These are phyloP conservation scores for Cirrhinus mrigala DNA, from an alignment of 2,797 vertebrate species.

Conservation along the genomic window DNA sequence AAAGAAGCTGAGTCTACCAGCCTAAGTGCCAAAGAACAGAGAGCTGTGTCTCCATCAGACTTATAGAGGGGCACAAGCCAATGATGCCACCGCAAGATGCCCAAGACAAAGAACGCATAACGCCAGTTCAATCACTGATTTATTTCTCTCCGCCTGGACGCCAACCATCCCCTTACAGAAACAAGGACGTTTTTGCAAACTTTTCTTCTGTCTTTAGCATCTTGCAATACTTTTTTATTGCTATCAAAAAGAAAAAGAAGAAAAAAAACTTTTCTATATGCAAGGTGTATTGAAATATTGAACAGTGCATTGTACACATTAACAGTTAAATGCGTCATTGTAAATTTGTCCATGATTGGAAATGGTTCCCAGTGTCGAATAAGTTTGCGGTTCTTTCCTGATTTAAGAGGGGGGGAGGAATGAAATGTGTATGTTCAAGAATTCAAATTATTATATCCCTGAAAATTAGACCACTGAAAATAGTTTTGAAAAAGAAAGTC, in stretches of 20 bases:
- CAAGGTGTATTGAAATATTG: constrained; percentile 79
- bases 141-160: constrained; percentile 54
- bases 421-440: constrained; percentile 4
- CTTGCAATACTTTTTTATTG: constrained; percentile 94
- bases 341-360: constrained; percentile 70
- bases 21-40: constrained; percentile 84
- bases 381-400: constrained; percentile 22
- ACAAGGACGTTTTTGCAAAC: constrained; percentile 75
- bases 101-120: constrained; percentile 81
- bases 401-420: not conserved
- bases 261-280: constrained; percentile 82
- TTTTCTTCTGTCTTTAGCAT: constrained; percentile 93
- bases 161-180: constrained; percentile 84
- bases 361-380: constrained; percentile 70
- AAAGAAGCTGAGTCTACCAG: constrained; percentile 99
- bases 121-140: constrained; percentile 29
- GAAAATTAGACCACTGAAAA: not conserved
- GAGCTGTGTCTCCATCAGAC: constrained; percentile 83
- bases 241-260: constrained; percentile 81
- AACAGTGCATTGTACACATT: constrained; percentile 51
- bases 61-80: constrained; percentile 82
- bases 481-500: not conserved
- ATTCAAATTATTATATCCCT: constrained; percentile 12
- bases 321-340: constrained; percentile 74
- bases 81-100: constrained; percentile 84